phyloP scores from a whole-genome alignment of 2,113 vertebrate species.

The Myotis davidii region DNA sequence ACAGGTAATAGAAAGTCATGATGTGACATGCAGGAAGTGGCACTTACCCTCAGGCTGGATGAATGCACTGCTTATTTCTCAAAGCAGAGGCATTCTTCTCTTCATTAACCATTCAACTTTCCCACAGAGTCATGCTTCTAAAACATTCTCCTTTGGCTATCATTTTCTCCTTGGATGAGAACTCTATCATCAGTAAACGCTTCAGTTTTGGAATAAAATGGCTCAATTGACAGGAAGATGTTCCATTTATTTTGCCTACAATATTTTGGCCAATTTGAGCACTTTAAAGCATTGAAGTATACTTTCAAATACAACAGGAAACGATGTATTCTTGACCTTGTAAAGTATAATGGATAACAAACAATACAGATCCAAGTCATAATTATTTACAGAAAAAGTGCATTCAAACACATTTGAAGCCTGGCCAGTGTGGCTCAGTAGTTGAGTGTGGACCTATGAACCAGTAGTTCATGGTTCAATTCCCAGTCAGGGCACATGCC shows the following conservation, averaged over 20 bases:
- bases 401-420: not conserved
- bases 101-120: not conserved
- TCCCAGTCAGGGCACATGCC: too few relatives aligned
- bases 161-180: not conserved
- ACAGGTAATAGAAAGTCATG: not conserved
- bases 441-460: too few relatives aligned
- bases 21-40: not conserved
- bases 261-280: not conserved
- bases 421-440: too few relatives aligned
- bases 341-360: not conserved
- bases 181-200: not conserved
- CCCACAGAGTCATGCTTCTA: not conserved
- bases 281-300: not conserved
- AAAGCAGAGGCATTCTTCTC: not conserved
- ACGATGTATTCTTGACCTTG: not conserved
- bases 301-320: not conserved
- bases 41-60: not conserved
- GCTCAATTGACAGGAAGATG: not conserved
- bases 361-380: not conserved
- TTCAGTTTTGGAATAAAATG: not conserved
- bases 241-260: constrained; percentile 36
- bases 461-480: too few relatives aligned
- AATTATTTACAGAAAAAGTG: not conserved
- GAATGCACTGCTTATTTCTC: not conserved
- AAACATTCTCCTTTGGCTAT: not conserved